Conservation (phyloP, 1,140 invertebrate species). For the Polyergus mexicanus region DNA sequence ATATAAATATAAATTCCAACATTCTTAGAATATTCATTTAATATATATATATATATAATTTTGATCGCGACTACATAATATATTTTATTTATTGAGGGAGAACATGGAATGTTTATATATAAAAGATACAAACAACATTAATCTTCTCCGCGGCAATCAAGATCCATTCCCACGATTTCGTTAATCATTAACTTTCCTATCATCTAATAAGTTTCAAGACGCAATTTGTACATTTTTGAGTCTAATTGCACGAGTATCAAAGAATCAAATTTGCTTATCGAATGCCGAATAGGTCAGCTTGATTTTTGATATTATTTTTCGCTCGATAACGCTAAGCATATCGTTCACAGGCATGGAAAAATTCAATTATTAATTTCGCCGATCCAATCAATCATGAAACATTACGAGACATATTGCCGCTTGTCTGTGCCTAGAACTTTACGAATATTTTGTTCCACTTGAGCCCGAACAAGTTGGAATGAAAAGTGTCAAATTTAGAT, state of each 20-base stretch:
- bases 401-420: constrained; percentile 54
- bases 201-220: constrained; percentile 20
- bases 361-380: constrained; percentile 68
- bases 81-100: too few relatives aligned
- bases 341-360: neutral
- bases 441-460: constrained; percentile 65
- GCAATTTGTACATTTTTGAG: constrained; percentile 39
- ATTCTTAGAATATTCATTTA: neutral
- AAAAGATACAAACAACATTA: neutral
- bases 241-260: constrained; percentile 28
- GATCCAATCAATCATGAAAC: constrained; percentile 66
- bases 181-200: constrained; percentile 27
- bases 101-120: too few relatives aligned
- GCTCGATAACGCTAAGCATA: constrained; percentile 31
- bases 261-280: constrained; percentile 40
- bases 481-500: constrained; percentile 62
- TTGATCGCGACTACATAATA: neutral
- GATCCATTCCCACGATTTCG: constrained; percentile 19
- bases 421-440: constrained; percentile 55
- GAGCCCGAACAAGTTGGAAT: constrained; percentile 28
- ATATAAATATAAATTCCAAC: neutral
- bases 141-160: constrained; percentile 30
- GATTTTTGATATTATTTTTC: constrained; percentile 48
- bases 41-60: too few relatives aligned
- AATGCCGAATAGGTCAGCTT: neutral